Percentiles rank a stretch among this genome's conserved stretches.
Conservation (phyloP, 1,140 invertebrate species). For the Teleopsis dalmanni region DNA sequence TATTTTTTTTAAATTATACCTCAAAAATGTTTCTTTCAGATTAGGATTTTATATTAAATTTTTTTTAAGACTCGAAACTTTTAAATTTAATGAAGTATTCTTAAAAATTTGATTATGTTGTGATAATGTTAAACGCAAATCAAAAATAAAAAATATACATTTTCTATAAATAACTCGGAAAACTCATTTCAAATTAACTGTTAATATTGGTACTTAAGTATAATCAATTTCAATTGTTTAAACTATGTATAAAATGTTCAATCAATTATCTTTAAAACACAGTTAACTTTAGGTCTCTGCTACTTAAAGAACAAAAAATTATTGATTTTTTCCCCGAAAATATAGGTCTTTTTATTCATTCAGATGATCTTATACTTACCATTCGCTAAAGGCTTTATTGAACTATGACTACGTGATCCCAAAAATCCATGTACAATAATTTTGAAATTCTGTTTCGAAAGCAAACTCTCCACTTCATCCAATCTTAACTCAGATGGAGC, state of each 20-base stretch:
- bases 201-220: background rate
- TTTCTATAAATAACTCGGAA: no score
- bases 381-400: slow-evolving; percentile 30
- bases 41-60: no score
- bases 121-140: no score
- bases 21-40: no score
- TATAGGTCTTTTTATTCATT: background rate
- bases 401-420: slow-evolving; percentile 27
- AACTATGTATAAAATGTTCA: background rate
- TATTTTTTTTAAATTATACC: no score
- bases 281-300: background rate
- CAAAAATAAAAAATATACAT: no score
- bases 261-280: background rate
- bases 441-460: slow-evolving; percentile 18
- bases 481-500: slow-evolving; percentile 10
- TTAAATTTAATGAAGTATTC: no score
- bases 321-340: background rate
- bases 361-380: slow-evolving; percentile 16
- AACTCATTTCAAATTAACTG: background rate
- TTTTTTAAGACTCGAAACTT: no score
- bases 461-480: slow-evolving; percentile 16
- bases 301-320: background rate
- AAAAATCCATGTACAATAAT: slow-evolving; percentile 35
- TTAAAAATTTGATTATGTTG: no score
- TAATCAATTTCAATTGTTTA: background rate